Base-by-base conservation (phyloP, 2,113 vertebrate genomes). In the Aptenodytes forsteri region DNA sequence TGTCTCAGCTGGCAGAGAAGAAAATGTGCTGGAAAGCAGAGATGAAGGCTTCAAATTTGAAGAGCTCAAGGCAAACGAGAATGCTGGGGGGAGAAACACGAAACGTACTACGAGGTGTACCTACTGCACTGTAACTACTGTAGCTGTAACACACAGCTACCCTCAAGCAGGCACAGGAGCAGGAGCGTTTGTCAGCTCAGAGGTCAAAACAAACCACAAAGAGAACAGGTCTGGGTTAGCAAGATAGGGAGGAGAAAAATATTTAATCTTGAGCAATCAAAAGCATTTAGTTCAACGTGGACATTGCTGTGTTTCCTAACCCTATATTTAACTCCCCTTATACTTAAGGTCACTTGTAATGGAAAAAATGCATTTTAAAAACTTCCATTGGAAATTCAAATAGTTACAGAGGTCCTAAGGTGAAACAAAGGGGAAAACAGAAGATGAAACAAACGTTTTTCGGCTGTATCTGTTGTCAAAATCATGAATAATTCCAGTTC, bases 81-180 rank as follows among this genome's bases (percentile, higher is more conserved):
- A 55, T 0, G 0, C 4, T 0, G 0, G 8, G 7, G 6, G 9
- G 20, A 22, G 52, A 59, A 95, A 40, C 34, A 59, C 2, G 1
- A 42, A 64, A 32, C 0, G 0, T 29, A 13, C 18, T 38, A 8
- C 4, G 10, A 84, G 44, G 55, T 70, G 16, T n/a, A 67, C 27
- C 18, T 26, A 50, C 52, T 50, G 26, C 65, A 32, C 13, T 11
- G n/a, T 42, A 42, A 42, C 42, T 42, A 14, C 42, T 42, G 42
- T 42, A 42, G 42, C 42, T 42, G 42, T 42, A 42, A 42, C 42
- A 42, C 14, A 42, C 44, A 20, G 55, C 49, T 47, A 6, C 69
- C n/a, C 78, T 85, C 0, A 0, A 71, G 65, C 25, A 23, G 50
- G 32, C 46, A 87, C 27, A 62, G 72, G 29, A 76, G 17, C 6